phyloP scores from a whole-genome alignment of 2,113 vertebrate species.

The Plotosus lineatus region DNA sequence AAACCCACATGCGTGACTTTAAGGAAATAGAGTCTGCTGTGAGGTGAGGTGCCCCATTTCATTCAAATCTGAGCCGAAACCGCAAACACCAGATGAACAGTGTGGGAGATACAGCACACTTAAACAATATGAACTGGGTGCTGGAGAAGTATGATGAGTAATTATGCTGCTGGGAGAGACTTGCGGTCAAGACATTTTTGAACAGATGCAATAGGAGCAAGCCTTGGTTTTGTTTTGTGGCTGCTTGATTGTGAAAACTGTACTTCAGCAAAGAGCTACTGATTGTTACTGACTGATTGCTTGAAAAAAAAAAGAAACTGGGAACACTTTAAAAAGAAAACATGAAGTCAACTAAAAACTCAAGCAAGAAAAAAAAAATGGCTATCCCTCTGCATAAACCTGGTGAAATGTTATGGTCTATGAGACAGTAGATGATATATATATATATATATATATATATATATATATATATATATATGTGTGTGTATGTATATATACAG shows the following conservation, averaged over 20 bases:
- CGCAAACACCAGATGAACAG: neutral
- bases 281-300: constrained; percentile 22
- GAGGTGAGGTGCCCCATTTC: constrained; percentile 24
- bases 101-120: neutral
- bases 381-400: neutral
- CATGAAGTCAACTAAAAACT: neutral
- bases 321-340: neutral
- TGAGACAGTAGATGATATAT: neutral
- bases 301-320: constrained; percentile 15
- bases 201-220: neutral
- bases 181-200: constrained; percentile 14
- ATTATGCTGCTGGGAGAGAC: constrained; percentile 25
- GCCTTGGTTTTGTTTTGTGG: constrained; percentile 26
- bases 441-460: no score
- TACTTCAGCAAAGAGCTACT: constrained; percentile 5
- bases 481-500: constrained; percentile 23
- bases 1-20: constrained; percentile 35
- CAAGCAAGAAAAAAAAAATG: neutral
- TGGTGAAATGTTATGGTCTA: constrained; percentile 11
- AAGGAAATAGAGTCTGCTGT: constrained; percentile 10
- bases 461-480: no score
- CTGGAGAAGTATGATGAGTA: constrained; percentile 18
- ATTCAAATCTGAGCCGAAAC: constrained; percentile 5
- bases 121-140: constrained; percentile 5
- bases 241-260: constrained; percentile 35